These are phyloP conservation scores for Virgularia gustaviana DNA, from an alignment of 92 coral and sea anemone species.

Conservation along the genomic window DNA sequence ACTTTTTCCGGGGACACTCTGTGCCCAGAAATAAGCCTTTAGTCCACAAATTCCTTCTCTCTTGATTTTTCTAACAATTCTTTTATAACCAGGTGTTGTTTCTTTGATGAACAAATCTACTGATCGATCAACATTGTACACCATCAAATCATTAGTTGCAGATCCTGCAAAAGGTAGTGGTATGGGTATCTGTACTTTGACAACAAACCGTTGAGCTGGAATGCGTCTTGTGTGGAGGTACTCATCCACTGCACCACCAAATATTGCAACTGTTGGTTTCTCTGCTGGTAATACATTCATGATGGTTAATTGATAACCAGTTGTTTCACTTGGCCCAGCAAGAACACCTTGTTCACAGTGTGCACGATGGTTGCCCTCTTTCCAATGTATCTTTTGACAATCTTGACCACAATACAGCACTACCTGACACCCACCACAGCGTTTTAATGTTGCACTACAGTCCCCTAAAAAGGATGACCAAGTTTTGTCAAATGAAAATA, in stretches of 20 bases:
- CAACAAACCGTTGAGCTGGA: slow-evolving; percentile 50
- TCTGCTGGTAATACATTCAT: slow-evolving; percentile 44
- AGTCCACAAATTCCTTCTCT: slow-evolving; percentile 53
- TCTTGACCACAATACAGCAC: slow-evolving; percentile 51
- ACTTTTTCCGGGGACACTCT: slow-evolving; percentile 23
- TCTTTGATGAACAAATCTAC: slow-evolving; percentile 53
- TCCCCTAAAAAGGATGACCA: slow-evolving; percentile 10
- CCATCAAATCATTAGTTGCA: slow-evolving; percentile 42
- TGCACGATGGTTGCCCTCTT: slow-evolving; percentile 47
- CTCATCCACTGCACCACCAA: slow-evolving; percentile 32
- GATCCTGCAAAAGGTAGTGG: background rate
- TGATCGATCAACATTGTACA: slow-evolving; percentile 54
- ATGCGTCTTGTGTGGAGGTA: slow-evolving; percentile 20
- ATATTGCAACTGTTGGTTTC: slow-evolving; percentile 37
- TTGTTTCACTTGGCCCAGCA: slow-evolving; percentile 40
- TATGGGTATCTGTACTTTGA: slow-evolving; percentile 51
- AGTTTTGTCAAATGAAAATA: too few species aligned
- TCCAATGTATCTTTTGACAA: slow-evolving; percentile 57
- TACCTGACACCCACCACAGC: slow-evolving; percentile 50
- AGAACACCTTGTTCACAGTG: slow-evolving; percentile 49
- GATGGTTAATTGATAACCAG: slow-evolving; percentile 34
- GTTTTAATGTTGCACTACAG: slow-evolving; percentile 27
- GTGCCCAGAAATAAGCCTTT: slow-evolving; percentile 58
- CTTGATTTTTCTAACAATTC: slow-evolving; percentile 35
- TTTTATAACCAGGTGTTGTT: slow-evolving; percentile 44